Base-by-base conservation (phyloP, 2,797 vertebrate species). In the Serranus cabrilla region DNA sequence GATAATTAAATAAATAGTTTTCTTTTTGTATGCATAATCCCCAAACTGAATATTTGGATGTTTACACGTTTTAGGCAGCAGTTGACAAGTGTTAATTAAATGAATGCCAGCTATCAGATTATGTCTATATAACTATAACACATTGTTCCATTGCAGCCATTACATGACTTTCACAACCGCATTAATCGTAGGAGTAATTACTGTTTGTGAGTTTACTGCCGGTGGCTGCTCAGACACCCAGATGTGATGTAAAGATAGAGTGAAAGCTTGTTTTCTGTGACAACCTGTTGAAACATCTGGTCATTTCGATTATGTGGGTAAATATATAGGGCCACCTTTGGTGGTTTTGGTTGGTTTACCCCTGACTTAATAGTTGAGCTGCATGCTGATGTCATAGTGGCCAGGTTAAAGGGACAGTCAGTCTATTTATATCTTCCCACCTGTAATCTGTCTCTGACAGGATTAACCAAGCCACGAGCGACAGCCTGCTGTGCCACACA, bases 381-480 rank as follows among this genome's bases (percentile, higher is more conserved):
- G 72, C 62, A 76, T 68, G 78, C 78, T 83, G 81, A 84, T 81
- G 86, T 90, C 82, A 83, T 75, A 47, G 79, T 61, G 69, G 76
- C 58, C 86, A 89, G 86, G 89, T 92, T 91, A 93, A 92, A 92
- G 87, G 92, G 90, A 91, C 90, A 90, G 82, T 76, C 80, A 5
- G 67, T 90, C 85, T 93, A 93, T 94, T 92, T 91, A 87, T 92
- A 91, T 77, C 88, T 66, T 71, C 74, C 79, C 80, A 92, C 91
- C 91, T 93, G 91, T 94, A 94, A 94, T 93, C 92, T 92, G 91
- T 89, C 88, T 82, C 85, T 90, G 87, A 89, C 78, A 37, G 90
- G 91, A 94, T 93, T 91, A 91, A 84, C 86, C 69, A 49, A 88
- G 69, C 54, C 78, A 67, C 78, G 76, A 75, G 64, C 76, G 82